Base-by-base conservation (phyloP, 2,888 invertebrate genomes). In the Drosophila phalerata region DNA sequence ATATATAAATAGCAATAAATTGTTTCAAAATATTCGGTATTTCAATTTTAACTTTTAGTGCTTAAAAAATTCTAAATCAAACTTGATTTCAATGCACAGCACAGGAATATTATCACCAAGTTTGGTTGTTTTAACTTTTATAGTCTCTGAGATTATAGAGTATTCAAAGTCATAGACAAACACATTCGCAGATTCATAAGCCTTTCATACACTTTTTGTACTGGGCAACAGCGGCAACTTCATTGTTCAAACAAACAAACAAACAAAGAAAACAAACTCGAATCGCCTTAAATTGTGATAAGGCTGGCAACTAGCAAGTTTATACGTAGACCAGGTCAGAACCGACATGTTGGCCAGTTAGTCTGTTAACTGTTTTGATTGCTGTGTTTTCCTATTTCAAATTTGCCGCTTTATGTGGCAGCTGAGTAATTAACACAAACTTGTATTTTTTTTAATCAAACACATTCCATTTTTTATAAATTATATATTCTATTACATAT, bases 341-440 rank as follows among this genome's bases (percentile, higher is more conserved):
- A 47, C 38, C 32, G 6, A 19, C 13, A 22, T 43, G 4, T 17
- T 45, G 17, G 17, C 40, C 28, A 22, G 3, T n/a, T n/a, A n/a
- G n/a, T 4, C 22, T 22, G 22, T 49, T 49, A 38, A 22, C 25
- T 43, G 37, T 45, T 64, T 52, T 42, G 32, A n/a, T 37, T n/a
- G 43, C 11, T 51, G 45, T 40, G 25, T 37, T 60, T 52, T 19
- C 19, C 30, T 30, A 49, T 63, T 25, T 25, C 45, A 51, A 32
- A 57, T 8, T 40, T 52, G 34, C 37, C 48, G 61, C 56, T 52
- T 60, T 55, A 45, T 68, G 68, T 55, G 57, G 56, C 60, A 57
- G 51, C 47, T 64, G 69, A 47, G 69, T 62, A 76, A 63, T 77
- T 65, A 65, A 56, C 73, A 60, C 64, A 65, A 68, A 51, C 58